These are phyloP conservation scores for Nomia melanderi DNA, from an alignment of 1,140 invertebrate species.

Conservation along the genomic window DNA sequence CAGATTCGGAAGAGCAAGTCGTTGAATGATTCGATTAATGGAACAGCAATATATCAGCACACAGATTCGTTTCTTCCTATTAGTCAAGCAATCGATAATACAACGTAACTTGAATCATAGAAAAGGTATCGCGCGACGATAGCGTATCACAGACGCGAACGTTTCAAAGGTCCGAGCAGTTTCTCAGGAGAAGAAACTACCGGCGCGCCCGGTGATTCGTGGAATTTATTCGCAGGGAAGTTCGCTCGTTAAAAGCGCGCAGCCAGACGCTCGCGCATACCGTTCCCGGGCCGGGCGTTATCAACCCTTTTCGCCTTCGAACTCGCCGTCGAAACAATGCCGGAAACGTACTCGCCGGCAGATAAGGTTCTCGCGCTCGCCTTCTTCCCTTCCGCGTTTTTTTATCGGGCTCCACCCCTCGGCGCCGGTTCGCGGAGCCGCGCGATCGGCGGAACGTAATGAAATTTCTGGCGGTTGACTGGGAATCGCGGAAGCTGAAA, in stretches of 20 bases:
- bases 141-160: not conserved
- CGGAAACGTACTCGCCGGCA: constrained; percentile 20
- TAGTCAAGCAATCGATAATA: no score
- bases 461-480: no score
- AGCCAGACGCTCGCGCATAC: not conserved
- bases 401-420: not conserved
- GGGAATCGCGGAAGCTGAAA: not conserved
- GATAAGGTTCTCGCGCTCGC: constrained; percentile 34
- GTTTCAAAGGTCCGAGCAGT: constrained; percentile 8
- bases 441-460: no score
- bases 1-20: no score
- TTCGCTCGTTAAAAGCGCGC: constrained; percentile 64
- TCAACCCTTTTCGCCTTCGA: not conserved
- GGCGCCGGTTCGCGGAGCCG: no score
- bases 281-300: not conserved
- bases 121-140: no score
- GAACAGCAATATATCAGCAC: no score
- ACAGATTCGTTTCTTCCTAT: no score
- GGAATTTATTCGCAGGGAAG: constrained; percentile 67
- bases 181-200: constrained; percentile 38
- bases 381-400: constrained; percentile 7
- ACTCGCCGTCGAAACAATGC: constrained; percentile 40
- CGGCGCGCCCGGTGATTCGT: constrained; percentile 56
- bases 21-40: no score
- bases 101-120: no score